Percentiles rank a stretch among this genome's conserved stretches.
Conservation (phyloP, 2,797 vertebrate genomes). For the Agapornis canus region DNA sequence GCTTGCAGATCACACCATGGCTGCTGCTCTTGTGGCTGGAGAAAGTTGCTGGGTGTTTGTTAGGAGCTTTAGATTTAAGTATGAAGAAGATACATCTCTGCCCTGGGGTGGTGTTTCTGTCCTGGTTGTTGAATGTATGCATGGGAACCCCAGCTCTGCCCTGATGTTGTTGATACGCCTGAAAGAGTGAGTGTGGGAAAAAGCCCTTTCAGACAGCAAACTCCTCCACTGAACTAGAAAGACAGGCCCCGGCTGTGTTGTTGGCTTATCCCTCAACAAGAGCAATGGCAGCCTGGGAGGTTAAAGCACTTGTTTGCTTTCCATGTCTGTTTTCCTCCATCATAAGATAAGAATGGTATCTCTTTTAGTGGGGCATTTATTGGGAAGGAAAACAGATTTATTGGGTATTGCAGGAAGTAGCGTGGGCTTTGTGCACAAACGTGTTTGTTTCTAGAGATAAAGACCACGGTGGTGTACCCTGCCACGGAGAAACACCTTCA, state of each 20-base stretch:
- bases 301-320: not conserved
- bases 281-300: not conserved
- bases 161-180: not conserved
- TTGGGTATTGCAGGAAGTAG: not conserved
- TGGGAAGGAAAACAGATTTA: not conserved
- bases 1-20: accelerated
- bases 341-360: not conserved
- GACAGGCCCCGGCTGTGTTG: not conserved
- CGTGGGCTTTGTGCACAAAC: accelerated
- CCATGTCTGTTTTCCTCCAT: not conserved
- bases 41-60: not conserved
- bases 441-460: slow-evolving; percentile 83
- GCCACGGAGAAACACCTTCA: slow-evolving; percentile 93
- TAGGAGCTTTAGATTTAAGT: not conserved
- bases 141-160: not conserved
- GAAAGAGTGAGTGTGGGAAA: not conserved
- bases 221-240: not conserved
- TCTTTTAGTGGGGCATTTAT: not conserved
- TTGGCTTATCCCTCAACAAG: not conserved
- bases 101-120: not conserved
- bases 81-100: not conserved
- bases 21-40: not conserved
- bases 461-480: slow-evolving; percentile 90
- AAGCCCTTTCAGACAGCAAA: not conserved
- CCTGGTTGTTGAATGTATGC: not conserved